Evolutionary conservation across 2,113 vertebrate species (phyloP).

Genomic region (Psophia crepitans): DNA sequence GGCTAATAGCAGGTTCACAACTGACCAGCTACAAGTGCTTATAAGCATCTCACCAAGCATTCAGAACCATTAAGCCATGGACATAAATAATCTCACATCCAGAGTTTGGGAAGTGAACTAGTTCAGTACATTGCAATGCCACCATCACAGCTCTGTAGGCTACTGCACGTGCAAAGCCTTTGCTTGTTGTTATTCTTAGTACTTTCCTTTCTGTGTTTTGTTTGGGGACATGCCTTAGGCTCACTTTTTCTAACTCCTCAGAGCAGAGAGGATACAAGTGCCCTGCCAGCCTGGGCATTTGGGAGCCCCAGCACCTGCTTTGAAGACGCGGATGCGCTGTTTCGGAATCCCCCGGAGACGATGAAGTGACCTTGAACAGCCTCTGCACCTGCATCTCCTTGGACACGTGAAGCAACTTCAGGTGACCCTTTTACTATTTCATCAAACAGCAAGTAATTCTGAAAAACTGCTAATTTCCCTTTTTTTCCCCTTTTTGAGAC

Average conservation of each 20-base stretch:
- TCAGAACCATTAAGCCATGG: background rate
- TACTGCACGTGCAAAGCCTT: background rate
- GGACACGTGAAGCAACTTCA: background rate
- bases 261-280: background rate
- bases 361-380: accelerated
- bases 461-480: background rate
- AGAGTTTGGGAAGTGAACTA: background rate
- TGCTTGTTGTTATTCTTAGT: background rate
- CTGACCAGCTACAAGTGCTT: background rate
- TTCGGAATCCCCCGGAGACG: accelerated
- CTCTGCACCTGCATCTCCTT: background rate
- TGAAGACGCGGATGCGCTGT: accelerated
- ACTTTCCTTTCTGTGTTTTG: background rate
- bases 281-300: accelerated
- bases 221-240: background rate
- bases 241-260: background rate
- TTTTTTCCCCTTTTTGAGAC: background rate
- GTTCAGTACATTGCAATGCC: background rate
- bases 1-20: background rate
- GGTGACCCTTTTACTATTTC: background rate
- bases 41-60: background rate
- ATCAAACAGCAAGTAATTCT: background rate
- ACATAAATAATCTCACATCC: background rate
- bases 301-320: background rate
- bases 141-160: background rate